Percentiles rank a stretch among this genome's conserved stretches.
These are phyloP conservation scores for Drosophila funebris DNA, from an alignment of 1,140 invertebrate species.

Conservation along the genomic window DNA sequence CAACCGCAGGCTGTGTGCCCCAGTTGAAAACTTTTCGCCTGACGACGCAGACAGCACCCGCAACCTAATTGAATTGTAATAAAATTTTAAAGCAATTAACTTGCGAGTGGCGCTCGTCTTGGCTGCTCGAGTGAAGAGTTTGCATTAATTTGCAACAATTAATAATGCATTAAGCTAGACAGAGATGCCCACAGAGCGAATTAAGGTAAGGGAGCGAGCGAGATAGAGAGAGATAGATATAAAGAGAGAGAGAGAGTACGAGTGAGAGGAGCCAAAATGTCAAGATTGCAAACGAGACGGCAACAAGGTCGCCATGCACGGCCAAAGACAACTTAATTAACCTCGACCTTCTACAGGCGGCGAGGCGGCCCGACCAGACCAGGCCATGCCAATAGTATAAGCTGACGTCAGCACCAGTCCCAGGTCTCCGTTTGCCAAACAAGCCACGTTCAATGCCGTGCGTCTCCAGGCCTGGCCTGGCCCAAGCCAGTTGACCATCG, in stretches of 20 bases:
- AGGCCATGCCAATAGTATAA: conserved; percentile 23
- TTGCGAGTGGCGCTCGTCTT: conserved; percentile 25
- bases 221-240: not conserved
- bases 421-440: conserved; percentile 31
- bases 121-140: conserved; percentile 4
- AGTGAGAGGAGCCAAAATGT: conserved; percentile 59
- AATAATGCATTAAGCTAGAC: conserved; percentile 64
- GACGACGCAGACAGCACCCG: conserved; percentile 18
- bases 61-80: conserved; percentile 77
- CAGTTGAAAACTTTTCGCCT: conserved; percentile 1
- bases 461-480: conserved; percentile 20
- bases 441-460: conserved; percentile 57
- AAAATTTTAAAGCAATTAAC: conserved; percentile 73
- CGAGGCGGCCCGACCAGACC: conserved; percentile 2
- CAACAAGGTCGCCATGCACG: conserved; percentile 64
- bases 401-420: conserved; percentile 65
- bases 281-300: conserved; percentile 57
- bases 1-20: conserved; percentile 6
- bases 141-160: conserved; percentile 58
- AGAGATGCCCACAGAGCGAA: not conserved
- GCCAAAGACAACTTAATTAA: conserved; percentile 82
- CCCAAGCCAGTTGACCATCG: conserved; percentile 62
- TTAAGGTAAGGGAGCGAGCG: too few species aligned
- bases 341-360: conserved; percentile 75
- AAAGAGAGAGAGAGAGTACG: not conserved